Evolutionary conservation across 64 coral and sea anemone species (phyloP), one percentile per base, ranked within the genome.

Genomic region (Acropora yongei): DNA sequence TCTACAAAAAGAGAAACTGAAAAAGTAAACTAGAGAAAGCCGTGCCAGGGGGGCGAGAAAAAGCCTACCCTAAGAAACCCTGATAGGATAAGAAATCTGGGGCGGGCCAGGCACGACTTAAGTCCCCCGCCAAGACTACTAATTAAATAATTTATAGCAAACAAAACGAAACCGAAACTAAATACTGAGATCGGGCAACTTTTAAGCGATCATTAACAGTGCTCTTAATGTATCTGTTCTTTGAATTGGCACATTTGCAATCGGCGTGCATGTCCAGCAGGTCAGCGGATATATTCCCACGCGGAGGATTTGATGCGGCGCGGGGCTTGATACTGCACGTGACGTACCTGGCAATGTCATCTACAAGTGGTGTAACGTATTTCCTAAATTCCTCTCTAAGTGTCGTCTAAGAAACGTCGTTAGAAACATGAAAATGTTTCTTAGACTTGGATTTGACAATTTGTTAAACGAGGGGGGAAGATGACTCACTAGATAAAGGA

Each of bases 381-480:
- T 63, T 63, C 58, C 58, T 63, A 63, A 63, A 63, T 63, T 63
- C 58, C 58, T n/a, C n/a, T n/a, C n/a, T n/a, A n/a, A n/a, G 86
- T 16, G 91, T 93, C 12, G 61, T 55, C 69, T 90, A 90, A 18
- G 80, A 86, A 51, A 95, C 57, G 39, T 88, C 93, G 47, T 90
- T 83, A 45, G 72, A 77, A 45, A 66, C 72, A 49, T 95, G 88
- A 63, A 63, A 63, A 63, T 63, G 14, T 13, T 63, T 13, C 58
- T 63, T 63, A 63, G 58, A 63, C 58, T 87, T 95, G 45, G 88
- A 86, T 72, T 90, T 95, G 71, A 95, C 88, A 65, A 95, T 89
- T 86, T 81, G 72, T 58, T 88, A 61, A 86, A 94, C 85, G 30
- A 94, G 45, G 74, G 93, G 80, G 2, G 74, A 79, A 58, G 49